phyloP scores from a whole-genome alignment of 1,140 invertebrate species.

The Drosophila lacertosa region DNA sequence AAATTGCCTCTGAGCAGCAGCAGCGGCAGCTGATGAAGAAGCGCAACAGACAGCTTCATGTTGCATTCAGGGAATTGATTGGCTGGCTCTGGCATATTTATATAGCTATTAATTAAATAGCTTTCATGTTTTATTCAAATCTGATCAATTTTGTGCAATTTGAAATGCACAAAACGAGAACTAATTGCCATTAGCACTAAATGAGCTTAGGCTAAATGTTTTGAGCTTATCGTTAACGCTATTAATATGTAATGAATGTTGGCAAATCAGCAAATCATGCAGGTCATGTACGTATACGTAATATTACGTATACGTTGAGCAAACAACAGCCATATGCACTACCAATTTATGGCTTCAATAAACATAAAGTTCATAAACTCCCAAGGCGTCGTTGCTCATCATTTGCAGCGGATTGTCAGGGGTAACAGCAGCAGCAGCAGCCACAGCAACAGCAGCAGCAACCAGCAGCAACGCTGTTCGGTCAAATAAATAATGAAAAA shows the following conservation, averaged over 20 bases:
- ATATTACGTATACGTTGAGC: conserved; percentile 55
- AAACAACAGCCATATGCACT: conserved; percentile 58
- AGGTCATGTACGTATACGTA: conserved; percentile 12
- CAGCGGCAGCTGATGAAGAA: neutral
- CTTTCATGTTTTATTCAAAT: conserved; percentile 5
- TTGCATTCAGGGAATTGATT: neutral
- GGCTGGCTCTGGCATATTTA: neutral
- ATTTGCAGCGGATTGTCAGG: conserved; percentile 62
- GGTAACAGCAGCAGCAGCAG: conserved; percentile 29
- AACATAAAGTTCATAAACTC: conserved; percentile 82
- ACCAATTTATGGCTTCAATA: conserved; percentile 79
- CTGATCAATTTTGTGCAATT: conserved; percentile 25
- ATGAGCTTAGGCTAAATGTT: neutral
- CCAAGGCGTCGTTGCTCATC: conserved; percentile 75
- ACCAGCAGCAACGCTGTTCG: conserved; percentile 38
- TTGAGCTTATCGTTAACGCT: conserved; percentile 1
- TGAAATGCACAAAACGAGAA: conserved; percentile 3
- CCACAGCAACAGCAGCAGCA: neutral
- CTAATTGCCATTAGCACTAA: conserved; percentile 21
- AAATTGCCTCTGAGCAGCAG: neutral
- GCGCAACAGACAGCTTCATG: neutral
- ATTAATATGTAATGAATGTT: conserved; percentile 5
- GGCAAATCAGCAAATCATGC: conserved; percentile 31
- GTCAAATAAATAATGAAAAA: conserved; percentile 75
- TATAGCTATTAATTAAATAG: conserved; percentile 15